Conservation (phyloP, 2,888 invertebrate species). For the Zhuqinia jingwanae region DNA sequence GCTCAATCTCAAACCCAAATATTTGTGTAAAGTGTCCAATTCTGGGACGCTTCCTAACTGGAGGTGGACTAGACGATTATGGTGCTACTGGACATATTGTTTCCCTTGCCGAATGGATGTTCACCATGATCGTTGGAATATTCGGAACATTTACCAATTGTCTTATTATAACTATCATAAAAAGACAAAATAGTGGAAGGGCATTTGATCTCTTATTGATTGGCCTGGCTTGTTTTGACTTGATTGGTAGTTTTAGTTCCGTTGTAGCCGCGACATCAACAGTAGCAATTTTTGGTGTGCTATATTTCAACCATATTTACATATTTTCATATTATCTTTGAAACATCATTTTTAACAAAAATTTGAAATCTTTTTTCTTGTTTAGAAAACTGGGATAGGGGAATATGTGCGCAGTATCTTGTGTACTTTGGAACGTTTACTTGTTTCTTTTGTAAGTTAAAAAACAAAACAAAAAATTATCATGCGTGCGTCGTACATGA, state of each 20-base stretch:
- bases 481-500: no score
- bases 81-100: constrained; percentile 30
- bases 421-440: constrained; percentile 53
- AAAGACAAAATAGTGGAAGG: constrained; percentile 38
- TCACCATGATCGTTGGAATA: constrained; percentile 44
- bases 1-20: constrained; percentile 1
- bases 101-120: constrained; percentile 26
- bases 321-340: no score
- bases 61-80: constrained; percentile 52
- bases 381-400: constrained; percentile 62
- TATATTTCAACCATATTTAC: no score
- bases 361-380: background rate
- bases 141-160: constrained; percentile 54
- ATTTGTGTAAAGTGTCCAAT: constrained; percentile 53
- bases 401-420: constrained; percentile 17
- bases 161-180: constrained; percentile 52
- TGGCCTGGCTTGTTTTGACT: constrained; percentile 47
- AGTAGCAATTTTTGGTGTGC: constrained; percentile 36
- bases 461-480: no score
- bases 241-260: constrained; percentile 43
- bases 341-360: background rate
- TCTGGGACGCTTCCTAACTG: constrained; percentile 37
- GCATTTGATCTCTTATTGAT: constrained; percentile 52
- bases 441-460: constrained; percentile 42
- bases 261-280: constrained; percentile 38